Evolutionary conservation across 2,113 vertebrate genomes (phyloP).

Genomic region (Ciconia maguari): DNA sequence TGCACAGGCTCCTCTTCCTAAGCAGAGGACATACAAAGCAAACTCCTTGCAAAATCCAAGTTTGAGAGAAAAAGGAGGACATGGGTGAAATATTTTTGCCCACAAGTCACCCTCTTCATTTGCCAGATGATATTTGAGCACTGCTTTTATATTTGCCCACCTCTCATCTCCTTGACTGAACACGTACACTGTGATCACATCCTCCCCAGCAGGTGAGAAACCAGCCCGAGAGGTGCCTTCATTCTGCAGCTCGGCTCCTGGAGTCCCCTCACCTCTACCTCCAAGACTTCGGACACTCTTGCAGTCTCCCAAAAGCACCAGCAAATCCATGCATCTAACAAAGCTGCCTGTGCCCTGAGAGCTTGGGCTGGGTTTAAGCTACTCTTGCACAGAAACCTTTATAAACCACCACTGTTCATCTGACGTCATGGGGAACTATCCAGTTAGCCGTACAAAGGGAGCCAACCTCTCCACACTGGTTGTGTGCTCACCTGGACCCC

Average conservation of each 20-base stretch:
- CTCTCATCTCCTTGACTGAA: neutral
- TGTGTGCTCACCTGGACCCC: accelerated
- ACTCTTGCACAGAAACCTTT: neutral
- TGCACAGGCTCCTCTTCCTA: neutral
- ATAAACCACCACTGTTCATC: neutral
- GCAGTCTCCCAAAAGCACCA: neutral
- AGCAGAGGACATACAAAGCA: neutral
- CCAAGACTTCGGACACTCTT: neutral
- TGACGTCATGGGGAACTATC: accelerated
- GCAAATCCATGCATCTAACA: neutral
- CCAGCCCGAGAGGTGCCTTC: neutral
- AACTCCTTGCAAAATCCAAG: neutral
- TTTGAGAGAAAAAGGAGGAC: neutral
- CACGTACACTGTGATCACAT: accelerated
- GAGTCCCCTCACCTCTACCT: neutral
- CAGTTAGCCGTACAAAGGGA: neutral
- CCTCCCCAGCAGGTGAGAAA: neutral
- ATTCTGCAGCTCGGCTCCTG: neutral
- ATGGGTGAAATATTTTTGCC: neutral
- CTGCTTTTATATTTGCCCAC: neutral
- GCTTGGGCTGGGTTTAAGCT: neutral
- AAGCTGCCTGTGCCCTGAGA: neutral
- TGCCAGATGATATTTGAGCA: neutral
- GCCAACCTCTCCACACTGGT: neutral
- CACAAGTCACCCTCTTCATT: neutral